These are phyloP conservation scores for Perithous albicinctus DNA, from an alignment of 2,888 invertebrate genomes.

Conservation along the genomic window DNA sequence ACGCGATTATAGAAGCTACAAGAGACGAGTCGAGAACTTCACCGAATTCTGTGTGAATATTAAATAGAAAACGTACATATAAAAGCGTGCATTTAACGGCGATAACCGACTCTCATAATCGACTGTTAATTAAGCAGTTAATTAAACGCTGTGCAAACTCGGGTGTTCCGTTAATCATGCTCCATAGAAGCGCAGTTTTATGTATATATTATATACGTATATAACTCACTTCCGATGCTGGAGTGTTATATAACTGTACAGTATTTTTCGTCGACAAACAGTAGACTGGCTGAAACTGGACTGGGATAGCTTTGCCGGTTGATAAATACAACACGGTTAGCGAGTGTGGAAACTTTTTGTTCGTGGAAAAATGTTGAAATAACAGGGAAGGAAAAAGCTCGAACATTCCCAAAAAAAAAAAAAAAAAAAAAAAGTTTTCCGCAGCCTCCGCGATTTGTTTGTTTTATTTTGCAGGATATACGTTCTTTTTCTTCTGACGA, in stretches of 20 bases:
- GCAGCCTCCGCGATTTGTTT: neutral
- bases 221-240: neutral
- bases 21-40: neutral
- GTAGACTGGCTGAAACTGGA: neutral
- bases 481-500: neutral
- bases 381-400: neutral
- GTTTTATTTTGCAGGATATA: neutral
- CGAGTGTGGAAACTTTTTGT: constrained; percentile 5
- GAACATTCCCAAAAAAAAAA: too few relatives aligned
- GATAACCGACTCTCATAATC: constrained; percentile 12
- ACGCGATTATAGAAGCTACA: neutral
- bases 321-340: constrained; percentile 21
- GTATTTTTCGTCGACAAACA: constrained; percentile 52
- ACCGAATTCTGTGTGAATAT: neutral
- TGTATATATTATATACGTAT: too few relatives aligned
- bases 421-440: neutral
- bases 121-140: constrained; percentile 53
- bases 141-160: constrained; percentile 52
- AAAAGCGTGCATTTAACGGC: neutral
- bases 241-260: constrained; percentile 3
- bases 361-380: constrained; percentile 12
- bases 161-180: constrained; percentile 8
- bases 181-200: neutral
- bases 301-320: neutral
- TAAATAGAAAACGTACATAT: constrained; percentile 6